phyloP scores from a whole-genome alignment of 64 coral and sea anemone genomes.

The Dendronephthya gigantea region DNA sequence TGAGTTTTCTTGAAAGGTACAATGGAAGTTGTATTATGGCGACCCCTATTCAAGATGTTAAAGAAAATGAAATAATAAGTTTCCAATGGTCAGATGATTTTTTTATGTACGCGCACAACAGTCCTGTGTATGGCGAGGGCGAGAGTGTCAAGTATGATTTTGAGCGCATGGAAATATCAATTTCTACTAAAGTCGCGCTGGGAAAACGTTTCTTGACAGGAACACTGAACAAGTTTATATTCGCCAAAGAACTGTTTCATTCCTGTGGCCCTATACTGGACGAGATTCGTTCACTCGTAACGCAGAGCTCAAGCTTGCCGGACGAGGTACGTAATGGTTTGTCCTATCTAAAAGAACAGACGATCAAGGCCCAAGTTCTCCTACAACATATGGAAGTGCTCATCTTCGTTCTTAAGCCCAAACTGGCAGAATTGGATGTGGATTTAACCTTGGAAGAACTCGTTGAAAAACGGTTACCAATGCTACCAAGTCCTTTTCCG shows the following conservation, averaged over 20 bases:
- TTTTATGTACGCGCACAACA: slow-evolving; percentile 42
- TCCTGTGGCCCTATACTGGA: slow-evolving; percentile 49
- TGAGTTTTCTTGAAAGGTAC: slow-evolving; percentile 37
- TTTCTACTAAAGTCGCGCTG: slow-evolving; percentile 41
- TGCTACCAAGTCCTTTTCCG: slow-evolving; percentile 35
- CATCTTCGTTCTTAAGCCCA: slow-evolving; percentile 45
- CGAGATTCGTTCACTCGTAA: slow-evolving; percentile 39
- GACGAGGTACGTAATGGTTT: slow-evolving; percentile 29
- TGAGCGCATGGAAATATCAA: slow-evolving; percentile 56
- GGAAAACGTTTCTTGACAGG: slow-evolving; percentile 56
- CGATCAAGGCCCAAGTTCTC: slow-evolving; percentile 45
- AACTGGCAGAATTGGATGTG: neutral
- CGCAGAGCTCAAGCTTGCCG: slow-evolving; percentile 39
- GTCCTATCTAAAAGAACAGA: slow-evolving; percentile 34
- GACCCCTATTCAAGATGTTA: slow-evolving; percentile 48
- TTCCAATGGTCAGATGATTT: slow-evolving; percentile 59
- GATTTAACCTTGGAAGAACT: slow-evolving; percentile 33
- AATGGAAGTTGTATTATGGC: slow-evolving; percentile 25
- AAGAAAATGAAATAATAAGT: slow-evolving; percentile 49
- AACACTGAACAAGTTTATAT: slow-evolving; percentile 50
- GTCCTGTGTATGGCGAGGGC: slow-evolving; percentile 62
- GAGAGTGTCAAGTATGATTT: slow-evolving; percentile 58
- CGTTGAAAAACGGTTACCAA: slow-evolving; percentile 27
- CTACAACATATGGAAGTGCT: slow-evolving; percentile 56
- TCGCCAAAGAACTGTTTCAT: slow-evolving; percentile 67